phyloP scores from a whole-genome alignment of 2,113 vertebrate genomes.

The Rhipidura dahli region DNA sequence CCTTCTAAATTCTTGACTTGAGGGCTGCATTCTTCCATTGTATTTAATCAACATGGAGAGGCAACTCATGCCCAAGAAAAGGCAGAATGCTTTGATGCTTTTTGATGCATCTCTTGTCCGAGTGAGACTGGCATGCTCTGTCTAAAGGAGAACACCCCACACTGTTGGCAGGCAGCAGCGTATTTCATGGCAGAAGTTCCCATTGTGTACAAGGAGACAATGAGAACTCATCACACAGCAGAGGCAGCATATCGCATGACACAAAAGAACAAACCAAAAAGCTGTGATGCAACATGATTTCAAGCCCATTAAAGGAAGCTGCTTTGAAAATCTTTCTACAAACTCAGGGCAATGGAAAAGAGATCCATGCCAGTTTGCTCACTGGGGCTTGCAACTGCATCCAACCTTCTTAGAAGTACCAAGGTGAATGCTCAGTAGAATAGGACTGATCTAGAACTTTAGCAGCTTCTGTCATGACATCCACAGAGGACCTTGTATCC shows the following conservation, averaged over 20 bases:
- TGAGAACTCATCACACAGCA: not conserved
- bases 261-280: not conserved
- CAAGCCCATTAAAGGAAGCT: not conserved
- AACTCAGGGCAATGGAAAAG: not conserved
- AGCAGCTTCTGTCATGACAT: not conserved
- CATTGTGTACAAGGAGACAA: not conserved
- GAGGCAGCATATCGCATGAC: not conserved
- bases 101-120: not conserved
- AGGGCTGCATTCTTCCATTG: not conserved
- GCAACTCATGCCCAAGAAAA: not conserved
- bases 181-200: not conserved
- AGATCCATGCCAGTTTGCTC: not conserved
- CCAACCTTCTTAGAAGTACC: not conserved
- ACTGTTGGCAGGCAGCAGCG: accelerated
- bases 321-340: not conserved
- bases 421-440: not conserved
- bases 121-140: not conserved
- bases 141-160: not conserved
- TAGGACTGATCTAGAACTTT: not conserved
- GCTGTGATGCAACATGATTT: not conserved
- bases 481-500: not conserved
- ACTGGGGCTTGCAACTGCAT: not conserved
- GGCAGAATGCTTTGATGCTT: not conserved
- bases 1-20: not conserved
- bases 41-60: not conserved